A percentile compares a stretch with the other conserved stretches of the same genome.
Conservation (phyloP, 2,888 invertebrate species). For the Girardia tigrina region DNA sequence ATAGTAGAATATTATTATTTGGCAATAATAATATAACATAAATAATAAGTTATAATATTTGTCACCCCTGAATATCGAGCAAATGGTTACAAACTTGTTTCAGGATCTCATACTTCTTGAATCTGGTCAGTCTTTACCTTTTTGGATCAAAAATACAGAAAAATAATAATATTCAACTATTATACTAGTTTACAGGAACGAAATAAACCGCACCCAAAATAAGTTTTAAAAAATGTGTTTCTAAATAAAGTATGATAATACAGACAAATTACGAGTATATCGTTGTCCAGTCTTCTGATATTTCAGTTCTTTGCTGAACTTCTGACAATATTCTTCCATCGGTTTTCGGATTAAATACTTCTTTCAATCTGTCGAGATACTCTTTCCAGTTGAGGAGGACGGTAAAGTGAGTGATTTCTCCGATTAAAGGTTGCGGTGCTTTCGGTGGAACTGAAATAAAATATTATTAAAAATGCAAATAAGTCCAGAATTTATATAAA, state of each 20-base stretch:
- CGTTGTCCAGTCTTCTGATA: not conserved
- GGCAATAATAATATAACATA: not conserved
- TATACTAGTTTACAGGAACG: no score
- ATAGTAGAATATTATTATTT: no score
- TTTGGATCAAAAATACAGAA: no score
- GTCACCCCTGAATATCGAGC: no score
- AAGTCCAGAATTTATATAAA: not conserved
- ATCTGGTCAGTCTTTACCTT: no score
- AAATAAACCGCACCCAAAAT: no score
- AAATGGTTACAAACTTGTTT: no score
- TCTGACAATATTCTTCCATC: slow-evolving; percentile 32
- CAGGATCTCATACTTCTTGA: no score
- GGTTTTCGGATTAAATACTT: slow-evolving; percentile 30
- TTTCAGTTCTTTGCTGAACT: slow-evolving; percentile 27
- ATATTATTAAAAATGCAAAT: not conserved
- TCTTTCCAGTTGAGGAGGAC: slow-evolving; percentile 26
- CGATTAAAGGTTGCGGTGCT: slow-evolving; percentile 27
- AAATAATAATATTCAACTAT: no score
- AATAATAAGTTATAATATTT: no score
- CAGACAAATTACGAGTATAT: slow-evolving; percentile 28
- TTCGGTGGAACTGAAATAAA: slow-evolving; percentile 29
- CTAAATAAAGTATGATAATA: no score
- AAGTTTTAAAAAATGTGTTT: no score
- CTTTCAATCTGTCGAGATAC: slow-evolving; percentile 29
- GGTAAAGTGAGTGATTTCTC: slow-evolving; percentile 24